phyloP scores from a whole-genome alignment of 1,140 invertebrate species.

The Neotoxoptera formosana region DNA sequence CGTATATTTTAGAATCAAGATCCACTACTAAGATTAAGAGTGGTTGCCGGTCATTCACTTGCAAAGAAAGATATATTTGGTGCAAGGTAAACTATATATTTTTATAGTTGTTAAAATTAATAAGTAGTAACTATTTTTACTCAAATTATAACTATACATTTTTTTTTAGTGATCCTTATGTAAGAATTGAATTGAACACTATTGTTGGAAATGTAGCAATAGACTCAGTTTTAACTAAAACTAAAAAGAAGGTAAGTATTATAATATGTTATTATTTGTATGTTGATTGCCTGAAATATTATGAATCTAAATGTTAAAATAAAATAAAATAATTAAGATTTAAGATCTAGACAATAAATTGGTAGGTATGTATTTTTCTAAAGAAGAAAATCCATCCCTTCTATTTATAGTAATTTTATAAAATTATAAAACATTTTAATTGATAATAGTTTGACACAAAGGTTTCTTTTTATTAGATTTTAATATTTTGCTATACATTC shows the following conservation, averaged over 20 bases:
- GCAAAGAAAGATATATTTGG: constrained; percentile 99
- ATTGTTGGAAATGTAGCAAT: constrained; percentile 84
- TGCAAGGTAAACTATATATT: constrained; percentile 75
- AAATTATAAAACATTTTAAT: no score
- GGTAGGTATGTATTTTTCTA: background rate
- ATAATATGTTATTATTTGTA: constrained; percentile 19
- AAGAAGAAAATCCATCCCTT: no score
- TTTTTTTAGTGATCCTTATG: constrained; percentile 91
- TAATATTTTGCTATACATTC: no score
- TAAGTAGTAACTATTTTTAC: background rate
- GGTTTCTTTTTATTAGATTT: no score
- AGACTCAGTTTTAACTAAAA: constrained; percentile 92
- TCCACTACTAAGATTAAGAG: constrained; percentile 50
- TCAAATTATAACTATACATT: background rate
- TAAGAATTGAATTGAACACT: constrained; percentile 87
- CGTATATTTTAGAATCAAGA: constrained; percentile 54
- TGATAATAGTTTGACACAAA: no score
- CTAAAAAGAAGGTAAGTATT: constrained; percentile 87
- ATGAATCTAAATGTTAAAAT: background rate
- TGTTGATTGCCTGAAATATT: background rate
- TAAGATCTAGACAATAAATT: background rate
- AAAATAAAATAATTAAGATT: background rate
- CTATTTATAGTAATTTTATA: no score
- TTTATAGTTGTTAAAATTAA: constrained; percentile 8
- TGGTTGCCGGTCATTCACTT: constrained; percentile 86